Conservation (phyloP, 64 coral and sea anemone species). For the Anthopleura sola region DNA sequence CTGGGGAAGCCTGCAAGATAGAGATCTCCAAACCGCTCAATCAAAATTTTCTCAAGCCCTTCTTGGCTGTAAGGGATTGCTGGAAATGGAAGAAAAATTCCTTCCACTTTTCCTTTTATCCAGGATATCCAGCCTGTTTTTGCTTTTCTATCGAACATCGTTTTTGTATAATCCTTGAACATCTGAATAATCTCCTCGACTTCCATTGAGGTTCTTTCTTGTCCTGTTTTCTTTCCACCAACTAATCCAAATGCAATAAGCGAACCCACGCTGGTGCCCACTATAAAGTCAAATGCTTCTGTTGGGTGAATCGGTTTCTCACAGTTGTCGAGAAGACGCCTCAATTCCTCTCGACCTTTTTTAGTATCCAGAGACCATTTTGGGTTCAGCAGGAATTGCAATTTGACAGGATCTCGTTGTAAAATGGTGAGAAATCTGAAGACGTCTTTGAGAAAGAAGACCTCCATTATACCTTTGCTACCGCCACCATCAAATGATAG, state of each 20-base stretch:
- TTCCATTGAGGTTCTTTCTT: background rate
- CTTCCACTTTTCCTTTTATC: background rate
- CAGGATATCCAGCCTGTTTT: constrained; percentile 1
- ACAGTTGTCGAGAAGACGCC: background rate
- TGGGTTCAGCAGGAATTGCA: background rate
- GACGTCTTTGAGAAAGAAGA: constrained; percentile 19
- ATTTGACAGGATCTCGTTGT: background rate
- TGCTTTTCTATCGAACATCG: constrained; percentile 13
- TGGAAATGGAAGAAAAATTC: constrained; percentile 12
- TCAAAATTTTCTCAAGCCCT: background rate
- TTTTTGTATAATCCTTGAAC: constrained; percentile 17
- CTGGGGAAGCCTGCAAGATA: constrained; percentile 18
- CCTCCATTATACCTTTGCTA: constrained; percentile 32
- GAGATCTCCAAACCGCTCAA: constrained; percentile 18
- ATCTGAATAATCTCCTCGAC: constrained; percentile 37
- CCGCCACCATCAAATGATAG: constrained; percentile 40
- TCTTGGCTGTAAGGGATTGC: constrained; percentile 36
- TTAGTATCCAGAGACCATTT: background rate
- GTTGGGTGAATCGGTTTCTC: constrained; percentile 44
- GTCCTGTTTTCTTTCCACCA: background rate
- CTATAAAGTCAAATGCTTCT: constrained; percentile 24
- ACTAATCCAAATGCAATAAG: constrained; percentile 45
- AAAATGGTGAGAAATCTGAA: constrained; percentile 27
- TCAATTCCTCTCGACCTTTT: background rate
- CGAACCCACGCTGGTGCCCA: constrained; percentile 34